Evolutionary conservation across 1,140 invertebrate species (phyloP).

Genomic region (Bombus haemorrhoidalis): DNA sequence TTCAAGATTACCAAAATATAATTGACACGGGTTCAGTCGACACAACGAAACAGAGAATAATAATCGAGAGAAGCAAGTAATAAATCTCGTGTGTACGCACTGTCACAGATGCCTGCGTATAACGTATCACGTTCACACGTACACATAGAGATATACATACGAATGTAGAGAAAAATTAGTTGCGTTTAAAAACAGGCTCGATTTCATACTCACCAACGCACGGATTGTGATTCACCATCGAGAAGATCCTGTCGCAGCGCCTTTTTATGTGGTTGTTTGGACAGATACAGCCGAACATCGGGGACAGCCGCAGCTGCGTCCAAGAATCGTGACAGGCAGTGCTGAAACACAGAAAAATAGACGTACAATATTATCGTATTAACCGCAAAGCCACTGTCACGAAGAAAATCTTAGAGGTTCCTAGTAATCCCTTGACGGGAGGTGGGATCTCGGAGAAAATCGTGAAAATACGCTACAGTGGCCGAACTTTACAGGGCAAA

Average conservation of each 20-base stretch:
- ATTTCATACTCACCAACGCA: slow-evolving; percentile 91
- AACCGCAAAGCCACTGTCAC: not conserved
- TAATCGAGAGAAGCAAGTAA: slow-evolving; percentile 22
- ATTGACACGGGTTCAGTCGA: slow-evolving; percentile 36
- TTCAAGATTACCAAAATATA: slow-evolving; percentile 50
- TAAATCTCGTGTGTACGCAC: slow-evolving; percentile 31
- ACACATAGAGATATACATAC: slow-evolving; percentile 54
- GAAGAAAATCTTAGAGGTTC: not conserved
- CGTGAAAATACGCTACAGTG: not conserved
- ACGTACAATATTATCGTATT: too few species aligned
- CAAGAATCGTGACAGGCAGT: slow-evolving; percentile 92
- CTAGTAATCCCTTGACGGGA: not conserved
- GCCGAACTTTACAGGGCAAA: not conserved
- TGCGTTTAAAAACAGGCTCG: not conserved
- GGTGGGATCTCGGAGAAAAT: not conserved
- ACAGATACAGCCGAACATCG: slow-evolving; percentile 95
- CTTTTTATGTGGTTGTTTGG: slow-evolving; percentile 94
- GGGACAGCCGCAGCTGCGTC: slow-evolving; percentile 91
- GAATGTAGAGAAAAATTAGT: slow-evolving; percentile 33
- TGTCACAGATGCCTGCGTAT: slow-evolving; percentile 39
- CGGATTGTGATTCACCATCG: slow-evolving; percentile 93
- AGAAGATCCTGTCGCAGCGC: slow-evolving; percentile 92
- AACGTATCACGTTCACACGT: slow-evolving; percentile 45
- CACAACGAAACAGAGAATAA: slow-evolving; percentile 27
- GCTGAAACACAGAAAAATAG: slow-evolving; percentile 80